Evolutionary conservation across 2,888 invertebrate species (phyloP), one percentile per base, ranked within the genome.

Genomic region (Monoplex corrugatus): DNA sequence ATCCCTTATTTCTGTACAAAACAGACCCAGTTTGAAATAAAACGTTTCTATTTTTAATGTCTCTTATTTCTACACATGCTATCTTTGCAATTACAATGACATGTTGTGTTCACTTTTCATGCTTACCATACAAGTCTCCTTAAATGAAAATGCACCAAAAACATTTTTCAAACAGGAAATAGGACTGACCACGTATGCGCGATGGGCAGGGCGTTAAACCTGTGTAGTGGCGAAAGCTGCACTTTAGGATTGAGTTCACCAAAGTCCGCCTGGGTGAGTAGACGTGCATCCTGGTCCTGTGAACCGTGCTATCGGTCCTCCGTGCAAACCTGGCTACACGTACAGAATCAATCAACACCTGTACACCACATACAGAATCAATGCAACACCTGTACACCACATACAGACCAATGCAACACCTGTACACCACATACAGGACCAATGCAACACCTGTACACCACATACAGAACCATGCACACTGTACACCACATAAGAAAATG

Each of bases 271-370:
- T 0, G 98, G 98, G 43, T 98, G 99, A 95, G 99, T 97, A 96
- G 98, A 98, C 72, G 98, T 98, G 96, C 98, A 98, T 90, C 99
- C 98, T n/a, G n/a, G 98, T 90, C 99, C 78, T 0, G 98, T 98
- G 72, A 99, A 97, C 72, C 98, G 96, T 1, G 98, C 98, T 97
- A 99, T 98, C 97, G 98, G 95, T 98, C 98, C 96, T 97, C 98
- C 90, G 98, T 98, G 96, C n/a, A n/a, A 98, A 98, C 96, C 98
- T 98, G 92, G 98, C 97, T 68, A 98, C 40, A 98, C 98, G 98
- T 98, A 98, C 98, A 98, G 96, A 98, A n/a, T n/a, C n/a, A n/a
- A n/a, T n/a, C 50, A 8, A 50, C 50, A 50, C n/a, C 50, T 19
- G 19, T 19, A 50, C 50, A 50, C 57, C 13, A 13, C 8, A 8